These are phyloP conservation scores for Drosophila quadrilineata DNA, from an alignment of 1,140 invertebrate species.

Conservation along the genomic window DNA sequence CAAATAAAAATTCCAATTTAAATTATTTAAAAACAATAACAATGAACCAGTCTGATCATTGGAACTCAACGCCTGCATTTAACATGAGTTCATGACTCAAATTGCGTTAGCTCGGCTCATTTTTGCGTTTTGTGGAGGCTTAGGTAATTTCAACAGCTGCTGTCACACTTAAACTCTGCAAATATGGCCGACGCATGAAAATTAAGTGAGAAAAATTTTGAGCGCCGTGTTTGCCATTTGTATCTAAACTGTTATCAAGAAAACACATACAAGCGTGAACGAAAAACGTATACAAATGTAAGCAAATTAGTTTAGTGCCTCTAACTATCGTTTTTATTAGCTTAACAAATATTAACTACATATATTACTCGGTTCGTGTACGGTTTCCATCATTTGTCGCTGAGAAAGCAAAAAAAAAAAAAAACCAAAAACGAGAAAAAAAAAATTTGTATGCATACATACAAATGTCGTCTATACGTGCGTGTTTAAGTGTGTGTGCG, in stretches of 20 bases:
- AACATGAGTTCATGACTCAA: not conserved
- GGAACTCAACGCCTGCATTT: too few relatives aligned
- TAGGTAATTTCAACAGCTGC: not conserved
- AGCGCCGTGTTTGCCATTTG: conserved; percentile 57
- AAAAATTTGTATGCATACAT: conserved; percentile 21
- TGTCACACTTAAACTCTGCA: conserved; percentile 25
- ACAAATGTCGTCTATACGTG: conserved; percentile 29
- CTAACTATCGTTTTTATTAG: conserved; percentile 58
- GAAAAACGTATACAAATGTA: conserved; percentile 67
- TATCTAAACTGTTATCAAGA: conserved; percentile 18
- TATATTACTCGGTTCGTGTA: conserved; percentile 39
- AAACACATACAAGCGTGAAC: conserved; percentile 56
- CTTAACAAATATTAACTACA: conserved; percentile 27
- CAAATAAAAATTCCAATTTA: too few relatives aligned
- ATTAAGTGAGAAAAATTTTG: conserved; percentile 49
- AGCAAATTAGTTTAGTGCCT: conserved; percentile 72
- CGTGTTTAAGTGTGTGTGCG: conserved; percentile 43
- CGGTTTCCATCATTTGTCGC: conserved; percentile 39
- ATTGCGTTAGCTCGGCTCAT: not conserved
- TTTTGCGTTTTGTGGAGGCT: not conserved
- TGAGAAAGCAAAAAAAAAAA: conserved; percentile 63
- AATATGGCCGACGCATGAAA: conserved; percentile 60
- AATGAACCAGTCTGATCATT: too few relatives aligned
- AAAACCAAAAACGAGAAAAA: conserved; percentile 21
- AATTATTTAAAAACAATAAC: too few relatives aligned